Evolutionary conservation across 2,113 vertebrate genomes (phyloP).

Genomic region (Tautogolabrus adspersus): DNA sequence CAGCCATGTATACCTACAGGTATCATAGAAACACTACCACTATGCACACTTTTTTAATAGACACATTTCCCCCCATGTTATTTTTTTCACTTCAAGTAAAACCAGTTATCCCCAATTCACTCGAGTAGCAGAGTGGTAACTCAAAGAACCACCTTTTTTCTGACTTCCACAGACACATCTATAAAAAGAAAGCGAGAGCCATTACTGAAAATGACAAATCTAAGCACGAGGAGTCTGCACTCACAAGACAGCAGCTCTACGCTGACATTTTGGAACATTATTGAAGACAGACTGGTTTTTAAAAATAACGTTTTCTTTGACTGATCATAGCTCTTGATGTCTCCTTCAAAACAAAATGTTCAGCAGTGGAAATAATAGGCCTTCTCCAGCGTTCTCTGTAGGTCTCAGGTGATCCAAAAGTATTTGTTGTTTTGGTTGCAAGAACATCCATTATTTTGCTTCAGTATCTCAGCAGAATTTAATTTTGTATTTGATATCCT

Average conservation of each 20-base stretch:
- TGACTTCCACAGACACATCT: background rate
- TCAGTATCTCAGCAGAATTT: background rate
- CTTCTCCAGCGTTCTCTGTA: background rate
- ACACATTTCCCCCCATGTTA: too few relatives aligned
- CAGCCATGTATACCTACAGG: constrained; percentile 92
- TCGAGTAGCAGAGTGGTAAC: background rate
- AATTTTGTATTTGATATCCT: background rate
- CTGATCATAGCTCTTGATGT: background rate
- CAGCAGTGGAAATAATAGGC: background rate
- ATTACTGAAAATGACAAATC: constrained; percentile 10
- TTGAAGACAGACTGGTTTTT: background rate
- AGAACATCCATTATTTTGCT: background rate
- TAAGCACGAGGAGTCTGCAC: background rate
- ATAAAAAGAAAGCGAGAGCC: background rate
- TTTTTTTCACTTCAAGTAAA: too few relatives aligned
- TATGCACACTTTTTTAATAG: too few relatives aligned
- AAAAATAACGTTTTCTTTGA: constrained; percentile 5
- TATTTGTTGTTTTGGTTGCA: background rate
- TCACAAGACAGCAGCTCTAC: background rate
- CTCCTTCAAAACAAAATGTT: constrained; percentile 1
- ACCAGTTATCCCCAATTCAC: too few relatives aligned
- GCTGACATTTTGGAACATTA: background rate
- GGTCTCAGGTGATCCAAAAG: background rate
- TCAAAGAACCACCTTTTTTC: background rate
- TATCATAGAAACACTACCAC: constrained; percentile 53